These are phyloP conservation scores for Maccullochella peelii DNA, from an alignment of 2,113 vertebrate genomes.

Conservation along the genomic window DNA sequence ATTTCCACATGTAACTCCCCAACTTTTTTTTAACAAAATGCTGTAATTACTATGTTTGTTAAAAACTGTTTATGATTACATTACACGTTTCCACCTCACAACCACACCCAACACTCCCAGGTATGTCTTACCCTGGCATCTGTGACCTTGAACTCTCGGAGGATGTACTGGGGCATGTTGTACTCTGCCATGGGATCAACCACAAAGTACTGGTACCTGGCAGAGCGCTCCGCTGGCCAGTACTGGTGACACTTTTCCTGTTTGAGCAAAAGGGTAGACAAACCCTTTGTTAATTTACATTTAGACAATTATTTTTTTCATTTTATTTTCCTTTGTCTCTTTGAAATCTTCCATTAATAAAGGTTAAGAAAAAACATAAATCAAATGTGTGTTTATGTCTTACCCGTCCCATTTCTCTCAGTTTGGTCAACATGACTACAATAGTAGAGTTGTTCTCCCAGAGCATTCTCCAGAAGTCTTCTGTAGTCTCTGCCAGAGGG, in stretches of 20 bases:
- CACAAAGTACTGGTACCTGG: slow-evolving; percentile 97
- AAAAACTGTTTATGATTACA: background rate
- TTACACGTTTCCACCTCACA: background rate
- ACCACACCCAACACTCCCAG: background rate
- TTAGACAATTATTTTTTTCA: background rate
- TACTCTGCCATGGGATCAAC: slow-evolving; percentile 99
- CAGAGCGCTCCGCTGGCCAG: slow-evolving; percentile 96
- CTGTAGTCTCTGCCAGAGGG: slow-evolving; percentile 95
- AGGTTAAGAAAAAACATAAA: background rate
- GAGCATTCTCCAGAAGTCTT: slow-evolving; percentile 98
- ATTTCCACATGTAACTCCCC: background rate
- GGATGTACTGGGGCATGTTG: slow-evolving; percentile 99
- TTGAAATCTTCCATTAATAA: background rate
- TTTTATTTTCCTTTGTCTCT: background rate
- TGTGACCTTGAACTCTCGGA: slow-evolving; percentile 98
- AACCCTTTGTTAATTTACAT: background rate
- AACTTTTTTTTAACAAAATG: background rate
- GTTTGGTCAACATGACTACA: slow-evolving; percentile 97
- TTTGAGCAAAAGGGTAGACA: background rate
- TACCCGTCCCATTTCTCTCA: slow-evolving; percentile 96
- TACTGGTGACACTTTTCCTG: slow-evolving; percentile 99
- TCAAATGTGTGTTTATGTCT: slow-evolving; percentile 41
- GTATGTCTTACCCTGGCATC: slow-evolving; percentile 92
- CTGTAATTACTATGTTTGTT: background rate
- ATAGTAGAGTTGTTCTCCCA: slow-evolving; percentile 99